Percentiles rank a stretch among this genome's conserved stretches.
Evolutionary conservation across 2,797 vertebrate species (phyloP).

Genomic region (Dipus sagitta): DNA sequence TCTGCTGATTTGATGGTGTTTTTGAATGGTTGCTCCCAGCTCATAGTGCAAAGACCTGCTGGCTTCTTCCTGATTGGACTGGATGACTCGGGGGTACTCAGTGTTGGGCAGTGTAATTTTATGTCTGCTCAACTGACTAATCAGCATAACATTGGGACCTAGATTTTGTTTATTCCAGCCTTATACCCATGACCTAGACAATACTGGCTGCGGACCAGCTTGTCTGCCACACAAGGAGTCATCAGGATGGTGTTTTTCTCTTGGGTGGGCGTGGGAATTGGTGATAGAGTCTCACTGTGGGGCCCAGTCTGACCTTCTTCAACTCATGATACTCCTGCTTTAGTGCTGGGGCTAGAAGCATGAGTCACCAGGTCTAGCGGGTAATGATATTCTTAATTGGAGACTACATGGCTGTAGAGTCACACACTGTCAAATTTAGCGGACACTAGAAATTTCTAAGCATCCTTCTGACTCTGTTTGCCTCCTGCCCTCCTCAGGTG

Average conservation of each 20-base stretch:
- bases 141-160: neutral
- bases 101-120: neutral
- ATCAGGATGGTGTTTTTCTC: neutral
- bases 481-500: neutral
- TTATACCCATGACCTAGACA: neutral
- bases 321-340: neutral
- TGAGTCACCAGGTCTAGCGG: neutral
- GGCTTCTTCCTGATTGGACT: neutral
- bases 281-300: neutral
- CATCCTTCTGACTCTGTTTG: neutral
- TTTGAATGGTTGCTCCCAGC: neutral
- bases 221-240: neutral
- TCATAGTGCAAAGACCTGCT: too few relatives aligned
- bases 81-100: neutral
- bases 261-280: too few relatives aligned
- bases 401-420: neutral
- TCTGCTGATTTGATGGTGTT: neutral
- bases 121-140: constrained; percentile 6
- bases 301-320: neutral
- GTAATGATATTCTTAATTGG: neutral
- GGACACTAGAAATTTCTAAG: neutral
- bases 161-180: neutral
- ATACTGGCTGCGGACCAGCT: neutral
- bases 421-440: neutral
- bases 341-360: neutral